phyloP scores from a whole-genome alignment of 2,113 vertebrate genomes.

The pig (Sus scrofa) region DNA sequence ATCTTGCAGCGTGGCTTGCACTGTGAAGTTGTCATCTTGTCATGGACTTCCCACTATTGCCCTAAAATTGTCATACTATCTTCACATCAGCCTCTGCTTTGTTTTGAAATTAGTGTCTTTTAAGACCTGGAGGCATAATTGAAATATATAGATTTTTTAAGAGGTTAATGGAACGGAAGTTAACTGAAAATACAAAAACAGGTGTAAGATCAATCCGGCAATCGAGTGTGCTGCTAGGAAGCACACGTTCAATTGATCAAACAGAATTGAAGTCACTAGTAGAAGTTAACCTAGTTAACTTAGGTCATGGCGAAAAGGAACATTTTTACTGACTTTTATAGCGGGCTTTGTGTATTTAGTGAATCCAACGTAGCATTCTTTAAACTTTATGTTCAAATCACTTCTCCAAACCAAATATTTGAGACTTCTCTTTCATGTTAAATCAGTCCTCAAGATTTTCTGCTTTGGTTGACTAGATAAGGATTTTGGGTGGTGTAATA shows the following conservation, averaged over 20 bases:
- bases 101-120: slow-evolving; percentile 55
- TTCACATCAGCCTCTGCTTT: slow-evolving; percentile 33
- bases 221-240: background rate
- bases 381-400: background rate
- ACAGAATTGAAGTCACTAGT: background rate
- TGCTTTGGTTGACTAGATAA: slow-evolving; percentile 64
- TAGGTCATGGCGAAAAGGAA: background rate
- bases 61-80: background rate
- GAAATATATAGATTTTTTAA: background rate
- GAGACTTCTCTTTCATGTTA: slow-evolving; percentile 51
- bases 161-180: slow-evolving; percentile 36
- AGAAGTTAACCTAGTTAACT: slow-evolving; percentile 27
- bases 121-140: slow-evolving; percentile 5
- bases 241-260: background rate
- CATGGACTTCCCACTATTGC: background rate
- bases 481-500: slow-evolving; percentile 55
- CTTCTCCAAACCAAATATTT: slow-evolving; percentile 57
- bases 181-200: slow-evolving; percentile 41
- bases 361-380: background rate
- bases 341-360: background rate
- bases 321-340: background rate
- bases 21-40: background rate
- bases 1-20: background rate
- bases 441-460: slow-evolving; percentile 56
- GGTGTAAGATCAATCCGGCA: background rate